phyloP scores from a whole-genome alignment of 2,888 invertebrate genomes.

The Latrodectus hesperus region DNA sequence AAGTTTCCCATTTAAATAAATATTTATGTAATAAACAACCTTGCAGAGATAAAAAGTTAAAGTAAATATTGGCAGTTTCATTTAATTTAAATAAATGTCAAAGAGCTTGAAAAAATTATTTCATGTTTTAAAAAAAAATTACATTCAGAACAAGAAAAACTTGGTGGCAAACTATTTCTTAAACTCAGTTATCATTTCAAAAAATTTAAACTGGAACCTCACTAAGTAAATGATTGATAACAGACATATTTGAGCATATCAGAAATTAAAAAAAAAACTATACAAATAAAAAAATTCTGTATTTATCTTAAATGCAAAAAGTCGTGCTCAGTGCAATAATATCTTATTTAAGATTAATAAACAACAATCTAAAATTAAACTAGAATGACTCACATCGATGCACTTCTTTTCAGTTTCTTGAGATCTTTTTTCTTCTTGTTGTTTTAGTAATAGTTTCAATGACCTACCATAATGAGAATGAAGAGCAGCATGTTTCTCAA shows the following conservation, averaged over 20 bases:
- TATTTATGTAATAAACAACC: no score
- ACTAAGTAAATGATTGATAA: no score
- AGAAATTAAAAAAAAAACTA: neutral
- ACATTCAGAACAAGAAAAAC: no score
- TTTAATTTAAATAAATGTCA: no score
- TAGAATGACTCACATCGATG: slow-evolving; percentile 71
- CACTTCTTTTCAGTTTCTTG: slow-evolving; percentile 80
- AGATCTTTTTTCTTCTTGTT: slow-evolving; percentile 87
- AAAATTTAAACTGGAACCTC: no score
- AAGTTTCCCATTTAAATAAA: no score
- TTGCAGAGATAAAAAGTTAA: no score
- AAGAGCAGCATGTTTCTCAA: slow-evolving; percentile 82
- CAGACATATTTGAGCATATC: neutral
- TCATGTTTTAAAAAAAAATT: no score
- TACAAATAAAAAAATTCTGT: neutral
- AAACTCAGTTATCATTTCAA: no score
- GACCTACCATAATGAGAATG: slow-evolving; percentile 88
- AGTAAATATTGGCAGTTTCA: no score
- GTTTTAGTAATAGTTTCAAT: slow-evolving; percentile 83
- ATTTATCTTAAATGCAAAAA: neutral
- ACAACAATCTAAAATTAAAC: neutral
- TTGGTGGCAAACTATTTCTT: no score
- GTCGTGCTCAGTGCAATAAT: neutral
- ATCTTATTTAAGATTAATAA: neutral
- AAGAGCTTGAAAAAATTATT: no score